Base-by-base conservation (phyloP, 2,888 invertebrate species). In the Pollenia labialis region DNA sequence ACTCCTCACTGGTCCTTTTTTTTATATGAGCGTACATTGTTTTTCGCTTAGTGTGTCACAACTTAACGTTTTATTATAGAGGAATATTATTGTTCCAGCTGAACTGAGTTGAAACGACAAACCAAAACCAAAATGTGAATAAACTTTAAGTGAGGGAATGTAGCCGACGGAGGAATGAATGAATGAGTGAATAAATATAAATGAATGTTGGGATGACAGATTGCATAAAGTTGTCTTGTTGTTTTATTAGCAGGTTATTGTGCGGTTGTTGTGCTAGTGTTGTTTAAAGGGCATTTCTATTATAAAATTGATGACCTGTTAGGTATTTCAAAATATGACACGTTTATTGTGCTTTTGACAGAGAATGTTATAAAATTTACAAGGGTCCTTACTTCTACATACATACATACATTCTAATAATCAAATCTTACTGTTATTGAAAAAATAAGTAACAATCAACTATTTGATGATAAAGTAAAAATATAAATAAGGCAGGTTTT, bases 241-340 rank as follows among this genome's bases (percentile, higher is more conserved):
- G 18, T 60, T 68, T 66, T 64, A 52, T 68, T 46, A 50, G 44
- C 8, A 16, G n/a, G 7, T 75, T 75, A 12, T 52, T 40, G 1
- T 44, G 48, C 46, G 48, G 46, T 66, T 62, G 12, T 68, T 52
- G 71, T 66, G 42, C 32, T 60, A 14, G 12, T 79, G 40, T 85
- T 42, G 16, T 48, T 32, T 14, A 72, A 83, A 79, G 80, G 60
- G 72, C 64, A 79, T 48, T 71, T 60, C 40, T 74, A 8, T 75
- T 76, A 80, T 44, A 42, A 71, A 81, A 81, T 62, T 89, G 89
- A 89, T 89, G 89, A 88, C 88, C 89, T 89, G 87, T 85, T 88
- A 85, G 81, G 86, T 85, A 84, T 79, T 62, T 76, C 23, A 54
- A 88, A 88, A 87, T 88, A 86, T 80, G 80, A 84, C 88, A 87